Percentiles rank a stretch among this genome's conserved stretches.
phyloP scores from a whole-genome alignment of 2,113 vertebrate species.

The Ceratotherium simum region DNA sequence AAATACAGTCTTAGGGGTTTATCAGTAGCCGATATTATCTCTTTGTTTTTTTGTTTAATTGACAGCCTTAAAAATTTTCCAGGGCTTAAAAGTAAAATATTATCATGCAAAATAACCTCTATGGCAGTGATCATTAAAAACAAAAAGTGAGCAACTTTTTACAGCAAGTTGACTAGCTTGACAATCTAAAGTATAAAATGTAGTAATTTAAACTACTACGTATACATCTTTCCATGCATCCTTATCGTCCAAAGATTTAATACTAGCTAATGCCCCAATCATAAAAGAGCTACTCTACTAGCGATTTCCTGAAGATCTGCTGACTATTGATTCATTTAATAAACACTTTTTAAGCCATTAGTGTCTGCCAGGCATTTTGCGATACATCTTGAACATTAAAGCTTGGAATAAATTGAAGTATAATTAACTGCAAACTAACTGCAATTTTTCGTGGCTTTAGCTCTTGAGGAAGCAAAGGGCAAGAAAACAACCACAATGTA shows the following conservation, averaged over 20 bases:
- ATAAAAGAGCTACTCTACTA: neutral
- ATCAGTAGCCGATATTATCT: neutral
- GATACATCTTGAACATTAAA: neutral
- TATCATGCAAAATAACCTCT: neutral
- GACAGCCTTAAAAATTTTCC: neutral
- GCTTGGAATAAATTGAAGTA: constrained; percentile 6
- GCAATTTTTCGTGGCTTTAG: neutral
- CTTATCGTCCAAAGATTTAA: neutral
- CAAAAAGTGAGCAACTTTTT: neutral
- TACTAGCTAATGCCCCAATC: neutral
- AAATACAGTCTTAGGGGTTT: neutral
- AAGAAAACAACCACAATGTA: neutral
- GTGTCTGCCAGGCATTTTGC: neutral
- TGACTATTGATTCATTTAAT: neutral
- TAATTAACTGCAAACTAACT: neutral
- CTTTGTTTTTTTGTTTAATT: constrained; percentile 27
- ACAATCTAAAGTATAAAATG: neutral
- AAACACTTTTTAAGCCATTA: constrained; percentile 26
- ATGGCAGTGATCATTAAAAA: neutral
- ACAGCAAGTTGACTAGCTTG: neutral
- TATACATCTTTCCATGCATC: neutral
- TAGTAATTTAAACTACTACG: neutral
- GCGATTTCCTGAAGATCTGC: neutral
- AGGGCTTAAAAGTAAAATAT: constrained; percentile 14
- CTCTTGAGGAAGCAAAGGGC: constrained; percentile 11